These are phyloP conservation scores for Apostichopus leukothele DNA, from an alignment of 53 echinoderm and acorn worm genomes.

Conservation along the genomic window DNA sequence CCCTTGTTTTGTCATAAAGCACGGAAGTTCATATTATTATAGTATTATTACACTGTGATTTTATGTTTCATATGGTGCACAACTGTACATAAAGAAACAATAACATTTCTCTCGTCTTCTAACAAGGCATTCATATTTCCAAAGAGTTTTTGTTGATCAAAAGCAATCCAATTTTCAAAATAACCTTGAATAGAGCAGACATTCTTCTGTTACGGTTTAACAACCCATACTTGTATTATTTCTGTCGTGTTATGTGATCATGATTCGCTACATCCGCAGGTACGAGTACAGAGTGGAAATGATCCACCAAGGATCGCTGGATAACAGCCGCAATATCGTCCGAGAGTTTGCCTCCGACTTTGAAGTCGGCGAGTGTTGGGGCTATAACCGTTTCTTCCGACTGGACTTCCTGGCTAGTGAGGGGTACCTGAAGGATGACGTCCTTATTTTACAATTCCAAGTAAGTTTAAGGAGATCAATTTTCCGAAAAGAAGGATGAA, in stretches of 20 bases:
- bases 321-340: slow-evolving; percentile 94
- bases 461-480: slow-evolving; percentile 42
- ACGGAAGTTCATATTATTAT: no score
- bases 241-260: no score
- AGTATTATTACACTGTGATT: no score
- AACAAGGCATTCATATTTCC: neutral
- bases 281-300: slow-evolving; percentile 99
- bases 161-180: no score
- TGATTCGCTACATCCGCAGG: slow-evolving; percentile 27
- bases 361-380: slow-evolving; percentile 99
- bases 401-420: slow-evolving; percentile 88
- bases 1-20: neutral
- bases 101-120: neutral
- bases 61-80: no score
- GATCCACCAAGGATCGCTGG: slow-evolving; percentile 93
- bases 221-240: no score
- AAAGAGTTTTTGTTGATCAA: no score
- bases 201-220: no score
- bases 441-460: slow-evolving; percentile 94
- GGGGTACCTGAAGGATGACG: slow-evolving; percentile 96
- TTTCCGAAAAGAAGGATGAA: no score
- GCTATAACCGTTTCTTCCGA: slow-evolving; percentile 96
- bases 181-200: no score
- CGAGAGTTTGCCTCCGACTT: slow-evolving; percentile 97
- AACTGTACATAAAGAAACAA: neutral